Evolutionary conservation across 2,113 vertebrate species (phyloP).

Genomic region (Boulengeromyrus knoepffleri): DNA sequence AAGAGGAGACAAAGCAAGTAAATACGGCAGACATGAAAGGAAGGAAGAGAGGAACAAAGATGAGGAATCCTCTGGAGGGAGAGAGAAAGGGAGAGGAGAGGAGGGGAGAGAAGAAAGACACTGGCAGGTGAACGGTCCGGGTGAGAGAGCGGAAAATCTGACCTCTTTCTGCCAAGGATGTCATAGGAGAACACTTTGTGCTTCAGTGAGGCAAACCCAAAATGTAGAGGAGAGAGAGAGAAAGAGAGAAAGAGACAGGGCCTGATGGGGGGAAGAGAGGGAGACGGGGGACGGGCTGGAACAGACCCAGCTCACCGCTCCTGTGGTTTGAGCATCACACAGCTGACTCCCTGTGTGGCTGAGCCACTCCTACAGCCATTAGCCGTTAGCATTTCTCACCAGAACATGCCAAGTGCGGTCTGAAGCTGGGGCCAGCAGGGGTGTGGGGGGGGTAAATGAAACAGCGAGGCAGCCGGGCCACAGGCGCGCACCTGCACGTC

Average conservation of each 20-base stretch:
- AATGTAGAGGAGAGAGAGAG: background rate
- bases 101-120: background rate
- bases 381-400: background rate
- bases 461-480: background rate
- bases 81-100: background rate
- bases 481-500: background rate
- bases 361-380: background rate
- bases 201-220: background rate
- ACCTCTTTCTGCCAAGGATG: slow-evolving; percentile 11
- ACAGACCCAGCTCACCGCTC: background rate
- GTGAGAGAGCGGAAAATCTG: background rate
- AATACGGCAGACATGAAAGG: background rate
- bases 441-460: background rate
- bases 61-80: slow-evolving; percentile 1
- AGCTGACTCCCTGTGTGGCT: background rate
- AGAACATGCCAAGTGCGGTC: background rate
- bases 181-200: slow-evolving; percentile 9
- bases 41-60: background rate
- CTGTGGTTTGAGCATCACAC: background rate
- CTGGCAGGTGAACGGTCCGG: background rate
- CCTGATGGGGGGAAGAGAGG: background rate
- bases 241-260: background rate
- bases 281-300: background rate
- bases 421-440: background rate
- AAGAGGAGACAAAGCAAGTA: background rate